Base-by-base conservation (phyloP, 2,113 vertebrate species). In the Phyllopteryx taeniolatus region DNA sequence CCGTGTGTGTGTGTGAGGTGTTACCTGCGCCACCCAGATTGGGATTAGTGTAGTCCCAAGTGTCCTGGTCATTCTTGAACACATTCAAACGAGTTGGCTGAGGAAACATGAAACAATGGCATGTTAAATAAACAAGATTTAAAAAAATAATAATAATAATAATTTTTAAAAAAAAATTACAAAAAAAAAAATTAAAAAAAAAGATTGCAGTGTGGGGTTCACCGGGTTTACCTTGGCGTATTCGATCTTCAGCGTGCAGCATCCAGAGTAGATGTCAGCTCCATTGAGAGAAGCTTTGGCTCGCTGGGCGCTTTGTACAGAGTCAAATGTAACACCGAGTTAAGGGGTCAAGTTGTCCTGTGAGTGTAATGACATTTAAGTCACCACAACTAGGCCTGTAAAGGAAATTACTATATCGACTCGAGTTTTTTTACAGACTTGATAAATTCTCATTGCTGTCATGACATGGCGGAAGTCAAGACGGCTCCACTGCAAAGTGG, bases 1-100 rank as follows among this genome's bases (percentile, higher is more conserved):
- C 83, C 86, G 83, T 88, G 59, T 87, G 83, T 88, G 59, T 83
- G 73, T 83, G 80, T 64, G 71, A 74, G 71, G 66, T 63, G 73
- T 91, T 97, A 98, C 97, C 96, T 98, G 96, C 94, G 70, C 95
- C 95, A 76, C 95, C 95, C 78, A 98, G 93, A 59, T 93, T 95
- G 70, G 97, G 96, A 88, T 98, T 98, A 53, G 97, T 98, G 90
- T 99, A 98, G 77, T 99, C 97, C 96, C 97, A 99, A 15, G 97
- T 99, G 87, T 99, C 97, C 77, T 96, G 96, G 88, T 99, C 97
- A 0, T 99, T 99, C 94, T 96, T 98, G 91, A 99, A 99, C 68
- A 99, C 97, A 39, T 99, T 99, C 85, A 99, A 93, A 12, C 96
- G 95, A 2, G 96, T 95, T 8, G 97, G 97, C 96, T 99, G 88